These are phyloP conservation scores for Pteromalus puparum DNA, from an alignment of 1,140 invertebrate genomes.

Conservation along the genomic window DNA sequence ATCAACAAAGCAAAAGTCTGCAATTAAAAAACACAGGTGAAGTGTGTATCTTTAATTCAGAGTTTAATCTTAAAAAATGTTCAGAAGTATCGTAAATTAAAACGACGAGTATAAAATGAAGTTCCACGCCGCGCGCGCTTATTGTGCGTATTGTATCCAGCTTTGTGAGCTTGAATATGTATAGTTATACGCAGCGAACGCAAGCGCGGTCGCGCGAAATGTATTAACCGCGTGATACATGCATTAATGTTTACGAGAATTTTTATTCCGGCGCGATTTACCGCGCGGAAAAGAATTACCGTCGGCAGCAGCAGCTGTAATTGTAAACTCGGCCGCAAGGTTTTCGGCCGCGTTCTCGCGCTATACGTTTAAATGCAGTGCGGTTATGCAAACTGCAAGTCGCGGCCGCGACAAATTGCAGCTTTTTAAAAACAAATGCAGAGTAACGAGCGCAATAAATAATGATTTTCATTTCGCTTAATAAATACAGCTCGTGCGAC, in stretches of 20 bases:
- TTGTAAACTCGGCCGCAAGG: constrained; percentile 35
- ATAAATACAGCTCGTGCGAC: background rate
- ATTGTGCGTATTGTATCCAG: background rate
- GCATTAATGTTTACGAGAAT: constrained; percentile 33
- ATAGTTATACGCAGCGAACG: background rate
- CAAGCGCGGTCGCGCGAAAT: background rate
- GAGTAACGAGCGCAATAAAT: constrained; percentile 31
- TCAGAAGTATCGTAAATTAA: background rate
- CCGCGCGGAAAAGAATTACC: constrained; percentile 37
- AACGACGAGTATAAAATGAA: background rate
- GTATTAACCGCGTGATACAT: constrained; percentile 2
- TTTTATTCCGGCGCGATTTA: constrained; percentile 23
- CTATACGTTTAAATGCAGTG: constrained; percentile 31
- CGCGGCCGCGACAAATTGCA: constrained; percentile 24
- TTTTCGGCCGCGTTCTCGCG: background rate
- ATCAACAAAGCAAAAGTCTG: no score
- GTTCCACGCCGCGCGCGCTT: background rate
- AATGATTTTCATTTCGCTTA: constrained; percentile 15
- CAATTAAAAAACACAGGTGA: no score
- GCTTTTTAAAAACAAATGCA: constrained; percentile 25
- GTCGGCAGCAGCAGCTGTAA: constrained; percentile 20
- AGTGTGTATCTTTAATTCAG: background rate
- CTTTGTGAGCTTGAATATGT: background rate
- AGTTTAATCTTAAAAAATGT: background rate
- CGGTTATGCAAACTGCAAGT: constrained; percentile 25